Conservation (phyloP, 2,113 vertebrate genomes). For the Chionodraco myersi region DNA sequence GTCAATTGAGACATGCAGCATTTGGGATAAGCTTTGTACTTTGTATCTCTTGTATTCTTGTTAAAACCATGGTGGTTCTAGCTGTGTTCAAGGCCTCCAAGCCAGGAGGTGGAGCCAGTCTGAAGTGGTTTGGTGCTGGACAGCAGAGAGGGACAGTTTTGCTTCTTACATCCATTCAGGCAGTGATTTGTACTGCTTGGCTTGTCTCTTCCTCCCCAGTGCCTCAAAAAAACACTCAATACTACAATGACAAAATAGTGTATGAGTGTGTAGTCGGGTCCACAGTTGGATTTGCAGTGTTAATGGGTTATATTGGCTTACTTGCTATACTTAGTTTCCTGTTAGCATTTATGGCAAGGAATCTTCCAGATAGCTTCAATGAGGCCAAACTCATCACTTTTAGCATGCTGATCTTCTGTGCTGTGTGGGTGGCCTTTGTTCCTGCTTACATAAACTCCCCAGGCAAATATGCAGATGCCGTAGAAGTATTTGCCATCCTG, state of each 20-base stretch:
- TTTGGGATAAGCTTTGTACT: conserved; percentile 68
- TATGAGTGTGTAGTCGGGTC: conserved; percentile 78
- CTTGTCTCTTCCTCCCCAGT: conserved; percentile 47
- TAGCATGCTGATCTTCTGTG: conserved; percentile 82
- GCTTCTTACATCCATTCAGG: conserved; percentile 63
- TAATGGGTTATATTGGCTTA: conserved; percentile 76
- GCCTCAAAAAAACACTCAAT: conserved; percentile 67
- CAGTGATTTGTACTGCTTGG: conserved; percentile 69
- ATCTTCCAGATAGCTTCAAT: conserved; percentile 79
- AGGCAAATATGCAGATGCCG: conserved; percentile 78
- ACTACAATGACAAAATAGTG: conserved; percentile 71
- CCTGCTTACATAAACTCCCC: conserved; percentile 81
- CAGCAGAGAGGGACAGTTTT: conserved; percentile 74
- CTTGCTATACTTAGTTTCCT: conserved; percentile 77
- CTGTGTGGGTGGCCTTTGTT: conserved; percentile 26
- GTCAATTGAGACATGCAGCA: conserved; percentile 58
- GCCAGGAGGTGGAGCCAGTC: conserved; percentile 23
- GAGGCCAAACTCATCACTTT: conserved; percentile 79
- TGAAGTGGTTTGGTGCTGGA: conserved; percentile 68
- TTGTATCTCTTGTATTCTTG: conserved; percentile 59
- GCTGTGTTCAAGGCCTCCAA: conserved; percentile 50
- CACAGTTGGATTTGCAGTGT: conserved; percentile 63
- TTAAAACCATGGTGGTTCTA: conserved; percentile 62
- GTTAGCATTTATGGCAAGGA: conserved; percentile 79
- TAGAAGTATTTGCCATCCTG: conserved; percentile 83